A percentile compares a stretch with the other conserved stretches of the same genome.
Evolutionary conservation across 2,797 vertebrate genomes (phyloP).

Genomic region (Bradypodion pumilum): DNA sequence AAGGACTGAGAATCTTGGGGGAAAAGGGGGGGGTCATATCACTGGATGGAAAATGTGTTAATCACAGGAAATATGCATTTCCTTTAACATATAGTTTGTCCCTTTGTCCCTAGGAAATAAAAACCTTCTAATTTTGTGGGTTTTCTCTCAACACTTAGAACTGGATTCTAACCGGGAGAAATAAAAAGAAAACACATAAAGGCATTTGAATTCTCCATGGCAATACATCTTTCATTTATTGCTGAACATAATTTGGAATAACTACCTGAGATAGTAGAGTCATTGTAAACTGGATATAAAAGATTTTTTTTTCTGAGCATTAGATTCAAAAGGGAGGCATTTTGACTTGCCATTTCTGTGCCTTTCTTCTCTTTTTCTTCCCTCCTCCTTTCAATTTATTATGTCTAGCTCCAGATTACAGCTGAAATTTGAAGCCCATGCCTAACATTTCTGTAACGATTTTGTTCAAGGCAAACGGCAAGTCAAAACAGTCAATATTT

Average conservation of each 20-base stretch:
- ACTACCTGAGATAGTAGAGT: not conserved
- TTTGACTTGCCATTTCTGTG: not conserved
- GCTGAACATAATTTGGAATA: not conserved
- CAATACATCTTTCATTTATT: not conserved
- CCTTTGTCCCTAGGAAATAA: too few species aligned
- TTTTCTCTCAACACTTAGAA: not conserved
- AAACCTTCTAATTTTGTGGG: not conserved
- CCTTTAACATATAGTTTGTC: too few species aligned
- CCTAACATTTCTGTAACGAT: constrained; percentile 54
- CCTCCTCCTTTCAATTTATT: constrained; percentile 45
- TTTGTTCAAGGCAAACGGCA: constrained; percentile 36
- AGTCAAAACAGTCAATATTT: constrained; percentile 67
- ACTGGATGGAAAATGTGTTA: too few species aligned
- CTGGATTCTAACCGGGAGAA: not conserved
- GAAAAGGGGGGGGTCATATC: too few species aligned
- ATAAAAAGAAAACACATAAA: not conserved
- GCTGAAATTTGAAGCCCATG: constrained; percentile 44
- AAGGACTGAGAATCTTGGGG: too few species aligned
- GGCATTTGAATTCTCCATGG: not conserved
- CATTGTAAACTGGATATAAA: constrained; percentile 27
- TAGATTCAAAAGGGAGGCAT: not conserved
- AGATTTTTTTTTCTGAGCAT: not conserved
- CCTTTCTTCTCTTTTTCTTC: not conserved
- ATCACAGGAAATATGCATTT: too few species aligned
- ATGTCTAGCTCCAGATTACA: constrained; percentile 35